A percentile compares a stretch with the other conserved stretches of the same genome.
phyloP scores from a whole-genome alignment of 2,888 invertebrate genomes.

The Andricus curvator region DNA sequence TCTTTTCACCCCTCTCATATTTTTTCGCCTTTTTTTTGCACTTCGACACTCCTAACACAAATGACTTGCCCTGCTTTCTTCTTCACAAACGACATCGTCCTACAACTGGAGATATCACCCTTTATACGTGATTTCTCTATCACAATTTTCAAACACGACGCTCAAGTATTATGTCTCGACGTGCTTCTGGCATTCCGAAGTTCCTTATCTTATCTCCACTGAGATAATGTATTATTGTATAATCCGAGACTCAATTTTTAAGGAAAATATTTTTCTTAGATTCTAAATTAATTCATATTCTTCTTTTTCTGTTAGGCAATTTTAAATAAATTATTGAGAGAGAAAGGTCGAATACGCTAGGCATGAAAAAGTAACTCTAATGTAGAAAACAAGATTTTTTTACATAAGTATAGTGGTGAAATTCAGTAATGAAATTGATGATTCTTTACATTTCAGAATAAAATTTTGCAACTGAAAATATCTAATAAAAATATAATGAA shows the following conservation, averaged over 20 bases:
- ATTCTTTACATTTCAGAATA: too few species aligned
- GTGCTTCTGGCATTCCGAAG: not conserved
- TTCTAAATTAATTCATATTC: not conserved
- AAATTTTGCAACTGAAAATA: too few species aligned
- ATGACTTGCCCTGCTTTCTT: slow-evolving; percentile 31
- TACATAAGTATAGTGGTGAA: too few species aligned
- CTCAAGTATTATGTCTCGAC: not conserved
- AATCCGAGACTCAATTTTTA: not conserved
- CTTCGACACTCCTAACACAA: slow-evolving; percentile 13
- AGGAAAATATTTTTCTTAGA: not conserved
- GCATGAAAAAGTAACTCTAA: too few species aligned
- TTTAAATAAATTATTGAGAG: not conserved
- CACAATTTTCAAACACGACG: slow-evolving; percentile 7
- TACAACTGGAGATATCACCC: slow-evolving; percentile 35
- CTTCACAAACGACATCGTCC: slow-evolving; percentile 36
- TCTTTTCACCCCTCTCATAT: slow-evolving; percentile 26
- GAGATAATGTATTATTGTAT: not conserved
- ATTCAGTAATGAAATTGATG: too few species aligned
- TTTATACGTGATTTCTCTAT: slow-evolving; percentile 33
- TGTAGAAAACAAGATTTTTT: too few species aligned
- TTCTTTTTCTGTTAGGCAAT: not conserved
- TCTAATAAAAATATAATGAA: too few species aligned
- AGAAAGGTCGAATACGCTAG: too few species aligned
- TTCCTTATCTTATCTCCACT: not conserved
- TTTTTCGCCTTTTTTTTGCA: not conserved